A percentile compares a stretch with the other conserved stretches of the same genome.
phyloP scores from a whole-genome alignment of 2,888 invertebrate species.

The Subacronicta megacephala region DNA sequence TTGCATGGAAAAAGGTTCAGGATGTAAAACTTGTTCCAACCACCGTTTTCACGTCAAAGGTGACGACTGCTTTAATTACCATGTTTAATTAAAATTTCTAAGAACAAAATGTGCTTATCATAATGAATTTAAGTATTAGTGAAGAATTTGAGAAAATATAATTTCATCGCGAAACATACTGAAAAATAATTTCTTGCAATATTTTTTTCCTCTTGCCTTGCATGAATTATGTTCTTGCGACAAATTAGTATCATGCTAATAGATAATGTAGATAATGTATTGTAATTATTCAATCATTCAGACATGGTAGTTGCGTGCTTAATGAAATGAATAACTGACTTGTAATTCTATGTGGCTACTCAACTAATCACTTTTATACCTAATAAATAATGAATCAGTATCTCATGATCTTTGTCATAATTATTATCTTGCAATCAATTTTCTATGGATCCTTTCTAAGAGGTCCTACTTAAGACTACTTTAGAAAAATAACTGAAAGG shows the following conservation, averaged over 20 bases:
- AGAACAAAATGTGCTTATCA: conserved; percentile 17
- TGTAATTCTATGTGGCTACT: conserved; percentile 12
- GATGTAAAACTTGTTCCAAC: conserved; percentile 35
- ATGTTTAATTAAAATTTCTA: conserved; percentile 34
- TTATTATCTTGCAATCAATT: neutral
- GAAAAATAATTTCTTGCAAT: neutral
- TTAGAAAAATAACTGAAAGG: too few relatives aligned
- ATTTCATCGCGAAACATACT: neutral
- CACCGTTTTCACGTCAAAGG: conserved; percentile 27
- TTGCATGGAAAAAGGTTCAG: conserved; percentile 15
- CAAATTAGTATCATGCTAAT: conserved; percentile 3
- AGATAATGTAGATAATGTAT: conserved; percentile 8
- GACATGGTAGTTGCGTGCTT: conserved; percentile 29
- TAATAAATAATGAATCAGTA: conserved; percentile 26
- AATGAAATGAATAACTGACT: conserved; percentile 40
- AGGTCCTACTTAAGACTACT: too few relatives aligned
- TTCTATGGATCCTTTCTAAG: neutral
- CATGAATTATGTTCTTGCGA: conserved; percentile 14
- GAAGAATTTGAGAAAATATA: conserved; percentile 5
- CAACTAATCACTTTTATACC: conserved; percentile 18
- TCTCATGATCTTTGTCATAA: conserved; percentile 16
- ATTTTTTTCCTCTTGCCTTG: neutral
- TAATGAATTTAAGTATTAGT: conserved; percentile 41
- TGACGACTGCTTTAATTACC: conserved; percentile 35
- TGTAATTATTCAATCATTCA: conserved; percentile 28